Conservation (phyloP, 2,888 invertebrate genomes). For the Aspidiotus destructor region DNA sequence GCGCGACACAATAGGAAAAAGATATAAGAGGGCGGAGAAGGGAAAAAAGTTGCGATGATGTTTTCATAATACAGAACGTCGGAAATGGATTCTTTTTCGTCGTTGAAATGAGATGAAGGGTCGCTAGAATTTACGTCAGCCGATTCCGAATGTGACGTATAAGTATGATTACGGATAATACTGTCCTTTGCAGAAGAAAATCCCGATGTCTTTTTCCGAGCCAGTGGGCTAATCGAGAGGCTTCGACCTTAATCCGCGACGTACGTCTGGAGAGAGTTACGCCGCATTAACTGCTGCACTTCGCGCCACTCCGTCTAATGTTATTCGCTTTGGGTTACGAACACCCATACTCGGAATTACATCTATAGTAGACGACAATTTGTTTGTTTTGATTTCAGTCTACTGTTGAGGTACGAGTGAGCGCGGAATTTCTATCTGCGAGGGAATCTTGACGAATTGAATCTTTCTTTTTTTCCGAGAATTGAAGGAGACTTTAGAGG, state of each 20-base stretch:
- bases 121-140: constrained; percentile 22
- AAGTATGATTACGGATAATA: constrained; percentile 30
- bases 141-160: constrained; percentile 28
- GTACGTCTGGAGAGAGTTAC: constrained; percentile 5
- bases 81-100: constrained; percentile 6
- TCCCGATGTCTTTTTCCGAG: constrained; percentile 51
- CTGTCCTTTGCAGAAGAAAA: constrained; percentile 28
- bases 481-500: no score
- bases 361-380: no score
- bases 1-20: constrained; percentile 16
- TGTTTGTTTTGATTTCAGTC: constrained; percentile 1
- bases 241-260: constrained; percentile 22
- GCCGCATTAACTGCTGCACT: constrained; percentile 13
- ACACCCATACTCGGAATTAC: background rate
- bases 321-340: background rate
- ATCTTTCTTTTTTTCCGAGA: no score
- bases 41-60: constrained; percentile 6
- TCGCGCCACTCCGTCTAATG: background rate
- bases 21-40: background rate
- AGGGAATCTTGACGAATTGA: no score
- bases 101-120: constrained; percentile 2
- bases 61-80: constrained; percentile 8
- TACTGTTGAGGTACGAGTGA: background rate
- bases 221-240: constrained; percentile 47
- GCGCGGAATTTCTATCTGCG: no score